Evolutionary conservation across 2,888 invertebrate species (phyloP), one percentile per base, ranked within the genome.

Genomic region (Temnothorax ravouxi): DNA sequence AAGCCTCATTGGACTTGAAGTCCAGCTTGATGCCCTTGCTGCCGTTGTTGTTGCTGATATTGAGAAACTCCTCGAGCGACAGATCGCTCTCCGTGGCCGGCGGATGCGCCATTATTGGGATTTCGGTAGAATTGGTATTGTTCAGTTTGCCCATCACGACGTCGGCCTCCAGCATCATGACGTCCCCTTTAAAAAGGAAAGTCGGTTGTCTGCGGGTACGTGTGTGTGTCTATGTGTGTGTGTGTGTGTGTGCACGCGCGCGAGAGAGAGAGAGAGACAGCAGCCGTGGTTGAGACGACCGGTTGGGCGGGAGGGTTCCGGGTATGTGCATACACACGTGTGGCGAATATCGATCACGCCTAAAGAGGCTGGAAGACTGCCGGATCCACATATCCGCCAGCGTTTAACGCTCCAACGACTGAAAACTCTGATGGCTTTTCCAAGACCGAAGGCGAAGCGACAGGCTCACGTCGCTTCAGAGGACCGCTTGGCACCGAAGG

Each of bases 91-190:
- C 95, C 4, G 93, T 96, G 0, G 95, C 95, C 0, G 98, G 98
- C 0, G 98, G 98, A 95, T 98, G 98, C 0, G 97, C 98, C 98
- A 99, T 98, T 61, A 99, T 96, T 0, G 98, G 98, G 11, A 95
- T 92, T 13, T 96, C 91, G 15, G 95, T 95, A 2, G 4, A 1
- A 2, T 90, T 93, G 47, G 96, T 96, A 15, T 91, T 47, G 41
- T 41, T 87, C 62, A 96, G 84, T 50, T 95, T 96, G 18, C 98
- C 98, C 75, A 98, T 91, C 9, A 97, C 96, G 44, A 99, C 96
- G 93, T 99, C 99, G 0, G 98, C 98, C 95, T 99, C 98, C 84
- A 99, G 95, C 97, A 98, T 98, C 94, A 97, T 96, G 52, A 97
- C 94, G 91, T 96, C 64, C 41, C 8, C 97, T 96, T 94, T n/a